A percentile compares a stretch with the other conserved stretches of the same genome.
Evolutionary conservation across 2,888 invertebrate genomes (phyloP).

Genomic region (Polyommatus iphigenia): DNA sequence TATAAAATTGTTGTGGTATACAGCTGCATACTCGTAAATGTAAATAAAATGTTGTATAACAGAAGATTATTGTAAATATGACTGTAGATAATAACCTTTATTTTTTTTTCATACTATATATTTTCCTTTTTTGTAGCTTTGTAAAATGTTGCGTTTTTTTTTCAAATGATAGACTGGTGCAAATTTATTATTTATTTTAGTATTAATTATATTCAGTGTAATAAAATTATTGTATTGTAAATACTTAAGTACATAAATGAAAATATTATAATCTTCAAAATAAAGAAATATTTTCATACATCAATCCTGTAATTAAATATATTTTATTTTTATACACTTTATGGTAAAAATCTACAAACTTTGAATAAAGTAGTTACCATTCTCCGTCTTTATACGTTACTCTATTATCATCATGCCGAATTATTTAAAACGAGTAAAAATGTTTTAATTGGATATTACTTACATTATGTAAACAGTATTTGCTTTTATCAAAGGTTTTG

Average conservation of each 20-base stretch:
- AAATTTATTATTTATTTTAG: background rate
- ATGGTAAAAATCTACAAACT: background rate
- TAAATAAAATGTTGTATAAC: background rate
- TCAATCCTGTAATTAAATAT: background rate
- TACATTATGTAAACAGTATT: no score
- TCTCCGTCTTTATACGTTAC: background rate
- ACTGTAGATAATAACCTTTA: background rate
- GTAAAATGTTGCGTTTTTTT: background rate
- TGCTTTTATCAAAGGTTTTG: no score
- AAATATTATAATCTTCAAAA: background rate
- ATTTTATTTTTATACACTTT: conserved; percentile 5
- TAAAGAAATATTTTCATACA: background rate
- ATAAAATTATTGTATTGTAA: background rate
- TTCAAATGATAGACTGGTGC: background rate
- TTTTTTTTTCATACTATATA: no score
- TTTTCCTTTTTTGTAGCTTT: background rate
- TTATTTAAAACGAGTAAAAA: background rate
- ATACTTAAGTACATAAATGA: no score
- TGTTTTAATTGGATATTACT: background rate
- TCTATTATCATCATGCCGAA: background rate
- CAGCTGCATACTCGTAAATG: background rate
- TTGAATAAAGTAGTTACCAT: background rate
- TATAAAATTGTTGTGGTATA: background rate
- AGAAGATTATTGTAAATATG: background rate
- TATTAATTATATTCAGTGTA: background rate